phyloP scores from a whole-genome alignment of 2,113 vertebrate genomes.

The Tupaia tana region DNA sequence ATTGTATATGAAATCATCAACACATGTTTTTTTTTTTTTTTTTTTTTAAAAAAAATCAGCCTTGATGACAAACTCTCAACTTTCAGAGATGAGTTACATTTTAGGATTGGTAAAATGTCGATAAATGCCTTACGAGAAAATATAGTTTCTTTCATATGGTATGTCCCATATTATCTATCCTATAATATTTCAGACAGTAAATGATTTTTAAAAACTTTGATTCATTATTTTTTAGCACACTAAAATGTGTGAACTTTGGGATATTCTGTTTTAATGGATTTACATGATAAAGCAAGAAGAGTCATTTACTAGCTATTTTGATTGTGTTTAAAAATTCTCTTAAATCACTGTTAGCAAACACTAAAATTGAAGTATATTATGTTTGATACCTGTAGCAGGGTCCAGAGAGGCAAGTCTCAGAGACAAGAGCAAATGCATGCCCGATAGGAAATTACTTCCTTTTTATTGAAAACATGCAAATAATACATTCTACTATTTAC shows the following conservation, averaged over 20 bases:
- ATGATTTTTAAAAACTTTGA: neutral
- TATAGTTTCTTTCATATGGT: neutral
- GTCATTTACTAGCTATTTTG: neutral
- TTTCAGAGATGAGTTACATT: neutral
- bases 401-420: neutral
- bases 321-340: neutral
- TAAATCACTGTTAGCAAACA: neutral
- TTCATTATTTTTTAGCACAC: neutral
- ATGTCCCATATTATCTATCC: neutral
- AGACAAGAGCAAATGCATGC: neutral
- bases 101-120: slow-evolving; percentile 19
- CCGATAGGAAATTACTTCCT: neutral
- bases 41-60: neutral
- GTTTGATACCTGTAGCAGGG: neutral
- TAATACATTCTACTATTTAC: neutral
- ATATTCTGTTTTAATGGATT: slow-evolving; percentile 16
- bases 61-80: neutral
- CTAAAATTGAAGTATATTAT: neutral
- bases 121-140: neutral
- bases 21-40: too few species aligned
- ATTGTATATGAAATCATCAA: neutral
- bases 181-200: neutral
- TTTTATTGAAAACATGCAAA: neutral
- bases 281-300: neutral
- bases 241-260: neutral